A percentile compares a stretch with the other conserved stretches of the same genome.
Evolutionary conservation across 2,888 invertebrate species (phyloP).

Genomic region (Ectobius pallidus): DNA sequence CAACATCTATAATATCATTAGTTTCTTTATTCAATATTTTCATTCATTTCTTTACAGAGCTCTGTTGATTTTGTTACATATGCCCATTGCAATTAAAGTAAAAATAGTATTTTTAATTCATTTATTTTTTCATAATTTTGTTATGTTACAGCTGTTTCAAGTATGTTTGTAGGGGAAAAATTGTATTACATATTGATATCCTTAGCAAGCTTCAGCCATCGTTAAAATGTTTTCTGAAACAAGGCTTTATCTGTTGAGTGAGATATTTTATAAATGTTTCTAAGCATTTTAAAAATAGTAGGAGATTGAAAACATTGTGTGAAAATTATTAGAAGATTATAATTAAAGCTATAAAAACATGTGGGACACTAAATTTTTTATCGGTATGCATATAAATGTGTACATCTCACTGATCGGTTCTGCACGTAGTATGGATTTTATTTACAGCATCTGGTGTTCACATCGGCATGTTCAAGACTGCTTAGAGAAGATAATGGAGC

Average conservation of each 20-base stretch:
- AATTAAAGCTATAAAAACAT: neutral
- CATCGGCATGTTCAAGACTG: neutral
- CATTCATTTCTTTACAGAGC: no score
- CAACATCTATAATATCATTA: no score
- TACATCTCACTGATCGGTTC: neutral
- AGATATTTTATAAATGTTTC: slow-evolving; percentile 8
- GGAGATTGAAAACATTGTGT: slow-evolving; percentile 14
- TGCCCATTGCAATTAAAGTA: no score
- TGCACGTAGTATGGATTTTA: neutral
- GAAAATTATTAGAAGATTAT: neutral
- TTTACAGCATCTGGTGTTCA: neutral
- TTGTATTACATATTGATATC: no score
- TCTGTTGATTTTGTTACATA: no score
- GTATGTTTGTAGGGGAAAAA: no score
- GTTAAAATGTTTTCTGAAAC: neutral
- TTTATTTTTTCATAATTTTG: no score
- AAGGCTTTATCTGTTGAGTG: neutral
- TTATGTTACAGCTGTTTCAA: no score
- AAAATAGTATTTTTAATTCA: no score
- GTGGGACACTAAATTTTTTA: neutral
- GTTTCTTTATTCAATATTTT: no score
- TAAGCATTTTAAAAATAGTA: slow-evolving; percentile 1
- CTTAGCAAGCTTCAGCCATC: neutral
- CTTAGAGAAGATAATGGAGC: neutral
- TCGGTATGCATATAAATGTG: slow-evolving; percentile 5